These are phyloP conservation scores for Paracanthobrama guichenoti DNA, from an alignment of 2,113 vertebrate species.

Conservation along the genomic window DNA sequence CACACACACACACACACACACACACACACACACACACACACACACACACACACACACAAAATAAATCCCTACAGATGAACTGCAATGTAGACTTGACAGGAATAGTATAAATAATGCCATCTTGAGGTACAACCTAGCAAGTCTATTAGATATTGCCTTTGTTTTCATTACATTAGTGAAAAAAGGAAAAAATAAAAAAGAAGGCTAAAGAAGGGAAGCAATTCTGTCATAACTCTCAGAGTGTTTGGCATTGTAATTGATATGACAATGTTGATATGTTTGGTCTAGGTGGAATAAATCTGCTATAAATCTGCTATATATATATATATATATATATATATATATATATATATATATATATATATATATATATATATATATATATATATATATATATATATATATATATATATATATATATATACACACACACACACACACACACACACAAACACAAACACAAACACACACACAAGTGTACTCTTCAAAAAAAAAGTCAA, in stretches of 20 bases:
- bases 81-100: not conserved
- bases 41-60: not conserved
- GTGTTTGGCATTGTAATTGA: too few relatives aligned
- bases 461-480: not conserved
- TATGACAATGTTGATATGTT: too few relatives aligned
- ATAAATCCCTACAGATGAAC: slow-evolving; percentile 14
- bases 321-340: not conserved
- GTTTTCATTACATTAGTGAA: not conserved
- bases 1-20: not conserved
- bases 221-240: too few relatives aligned
- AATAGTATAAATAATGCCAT: slow-evolving; percentile 17
- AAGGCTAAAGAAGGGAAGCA: too few relatives aligned
- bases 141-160: not conserved
- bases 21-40: not conserved
- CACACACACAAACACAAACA: not conserved
- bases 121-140: not conserved
- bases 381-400: not conserved
- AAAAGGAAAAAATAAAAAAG: too few relatives aligned
- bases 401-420: not conserved
- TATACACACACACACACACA: not conserved
- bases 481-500: slow-evolving; percentile 13
- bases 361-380: not conserved
- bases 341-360: not conserved
- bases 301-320: too few relatives aligned
- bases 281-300: too few relatives aligned